Evolutionary conservation across 2,113 vertebrate species (phyloP).

Genomic region (Grammatotria lemairii): DNA sequence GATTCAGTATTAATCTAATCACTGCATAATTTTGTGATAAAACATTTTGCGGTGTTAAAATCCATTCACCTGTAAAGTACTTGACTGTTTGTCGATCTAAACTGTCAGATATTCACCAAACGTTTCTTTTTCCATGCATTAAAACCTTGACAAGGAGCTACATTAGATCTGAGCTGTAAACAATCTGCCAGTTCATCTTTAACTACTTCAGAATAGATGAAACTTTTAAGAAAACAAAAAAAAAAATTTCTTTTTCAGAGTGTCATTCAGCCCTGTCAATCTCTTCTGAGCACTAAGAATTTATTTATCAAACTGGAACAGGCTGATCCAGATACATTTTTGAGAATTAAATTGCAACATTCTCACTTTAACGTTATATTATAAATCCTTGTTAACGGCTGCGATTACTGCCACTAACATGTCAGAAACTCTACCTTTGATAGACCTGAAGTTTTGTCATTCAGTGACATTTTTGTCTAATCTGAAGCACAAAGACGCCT

Average conservation of each 20-base stretch:
- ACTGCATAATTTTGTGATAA: background rate
- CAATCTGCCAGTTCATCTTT: background rate
- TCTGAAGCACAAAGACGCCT: conserved; percentile 41
- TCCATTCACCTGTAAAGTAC: background rate
- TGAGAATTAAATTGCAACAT: background rate
- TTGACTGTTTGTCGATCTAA: background rate
- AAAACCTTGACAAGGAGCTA: background rate
- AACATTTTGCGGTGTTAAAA: background rate
- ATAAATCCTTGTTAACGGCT: background rate
- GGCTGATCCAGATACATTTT: background rate
- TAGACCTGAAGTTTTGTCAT: background rate
- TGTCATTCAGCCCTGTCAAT: conserved; percentile 8
- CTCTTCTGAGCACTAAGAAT: background rate
- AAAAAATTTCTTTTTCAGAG: conserved; percentile 14
- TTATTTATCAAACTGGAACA: conserved; percentile 22
- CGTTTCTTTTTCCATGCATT: background rate
- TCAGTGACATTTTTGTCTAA: background rate
- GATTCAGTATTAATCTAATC: background rate
- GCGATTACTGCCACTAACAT: background rate
- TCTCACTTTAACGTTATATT: background rate
- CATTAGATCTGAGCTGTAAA: background rate
- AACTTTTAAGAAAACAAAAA: conserved; percentile 28
- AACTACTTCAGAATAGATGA: conserved; percentile 23
- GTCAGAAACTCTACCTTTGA: background rate
- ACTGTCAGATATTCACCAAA: background rate